Conservation (phyloP, 1,140 invertebrate genomes). For the Paraescarpia echinospica region DNA sequence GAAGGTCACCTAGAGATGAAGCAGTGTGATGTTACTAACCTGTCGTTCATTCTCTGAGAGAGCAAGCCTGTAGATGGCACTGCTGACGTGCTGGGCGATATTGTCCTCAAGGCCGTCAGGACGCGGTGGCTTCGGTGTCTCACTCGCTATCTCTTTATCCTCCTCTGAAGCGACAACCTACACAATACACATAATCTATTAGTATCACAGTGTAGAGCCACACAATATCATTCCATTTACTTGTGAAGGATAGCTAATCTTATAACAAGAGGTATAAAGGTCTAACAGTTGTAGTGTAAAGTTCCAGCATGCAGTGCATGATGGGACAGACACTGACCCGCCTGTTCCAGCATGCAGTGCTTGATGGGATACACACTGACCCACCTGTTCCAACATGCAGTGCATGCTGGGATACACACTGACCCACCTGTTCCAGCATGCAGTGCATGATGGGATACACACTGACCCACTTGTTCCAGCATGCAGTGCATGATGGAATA, state of each 20-base stretch:
- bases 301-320: too few relatives aligned
- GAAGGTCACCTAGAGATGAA: not conserved
- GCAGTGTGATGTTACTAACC: conserved; percentile 31
- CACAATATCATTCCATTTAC: not conserved
- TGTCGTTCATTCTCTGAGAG: conserved; percentile 50
- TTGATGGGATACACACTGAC: too few relatives aligned
- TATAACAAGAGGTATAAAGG: not conserved
- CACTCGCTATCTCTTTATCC: conserved; percentile 46
- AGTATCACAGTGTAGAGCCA: not conserved
- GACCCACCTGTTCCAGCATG: not conserved
- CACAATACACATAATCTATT: not conserved
- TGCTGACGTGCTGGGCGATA: conserved; percentile 48
- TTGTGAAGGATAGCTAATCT: too few relatives aligned
- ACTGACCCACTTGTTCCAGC: conserved; percentile 51
- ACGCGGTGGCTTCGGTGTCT: conserved; percentile 40
- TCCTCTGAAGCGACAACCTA: conserved; percentile 52
- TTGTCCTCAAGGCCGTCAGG: conserved; percentile 46
- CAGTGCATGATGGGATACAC: not conserved
- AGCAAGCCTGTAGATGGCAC: conserved; percentile 51
- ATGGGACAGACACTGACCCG: too few relatives aligned
- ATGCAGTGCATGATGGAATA: conserved; percentile 54
- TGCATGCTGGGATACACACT: too few relatives aligned
- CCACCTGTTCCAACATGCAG: too few relatives aligned
- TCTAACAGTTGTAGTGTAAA: too few relatives aligned
- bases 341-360: too few relatives aligned